These are phyloP conservation scores for Trematomus loennbergii DNA, from an alignment of 2,113 vertebrate genomes.

Conservation along the genomic window DNA sequence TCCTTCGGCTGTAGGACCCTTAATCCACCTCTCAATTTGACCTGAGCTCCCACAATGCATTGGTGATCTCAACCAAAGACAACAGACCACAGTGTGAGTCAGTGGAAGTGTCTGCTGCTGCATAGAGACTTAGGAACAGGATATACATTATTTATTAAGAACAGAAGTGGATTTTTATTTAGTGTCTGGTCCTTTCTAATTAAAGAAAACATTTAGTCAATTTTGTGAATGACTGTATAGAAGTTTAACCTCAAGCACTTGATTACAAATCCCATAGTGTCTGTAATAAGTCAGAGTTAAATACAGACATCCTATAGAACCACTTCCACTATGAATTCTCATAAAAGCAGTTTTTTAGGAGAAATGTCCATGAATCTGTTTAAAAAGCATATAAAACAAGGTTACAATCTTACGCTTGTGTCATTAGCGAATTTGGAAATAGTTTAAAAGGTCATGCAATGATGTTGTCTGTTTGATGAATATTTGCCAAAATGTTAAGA, in stretches of 20 bases:
- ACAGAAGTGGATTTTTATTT: too few relatives aligned
- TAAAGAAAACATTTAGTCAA: too few relatives aligned
- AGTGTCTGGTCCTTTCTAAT: background rate
- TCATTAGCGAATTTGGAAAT: too few relatives aligned
- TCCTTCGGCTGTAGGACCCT: slow-evolving; percentile 50
- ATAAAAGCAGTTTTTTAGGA: background rate
- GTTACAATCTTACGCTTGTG: too few relatives aligned
- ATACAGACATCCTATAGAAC: background rate
- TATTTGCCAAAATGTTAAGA: too few relatives aligned
- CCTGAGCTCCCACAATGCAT: slow-evolving; percentile 41
- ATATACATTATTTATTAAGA: background rate
- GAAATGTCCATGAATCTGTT: background rate
- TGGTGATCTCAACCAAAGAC: slow-evolving; percentile 60
- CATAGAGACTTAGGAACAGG: slow-evolving; percentile 1
- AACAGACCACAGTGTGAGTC: slow-evolving; percentile 16
- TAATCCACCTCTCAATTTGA: slow-evolving; percentile 61
- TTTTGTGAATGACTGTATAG: background rate
- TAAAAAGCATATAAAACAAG: too few relatives aligned
- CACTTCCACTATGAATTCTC: background rate
- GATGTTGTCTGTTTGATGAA: too few relatives aligned
- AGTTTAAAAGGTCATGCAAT: too few relatives aligned
- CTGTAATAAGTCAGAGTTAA: background rate
- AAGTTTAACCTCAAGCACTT: background rate
- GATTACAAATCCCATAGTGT: background rate
- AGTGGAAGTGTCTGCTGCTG: slow-evolving; percentile 4